Base-by-base conservation (phyloP, 2,888 invertebrate genomes). In the Cenopis cana region DNA sequence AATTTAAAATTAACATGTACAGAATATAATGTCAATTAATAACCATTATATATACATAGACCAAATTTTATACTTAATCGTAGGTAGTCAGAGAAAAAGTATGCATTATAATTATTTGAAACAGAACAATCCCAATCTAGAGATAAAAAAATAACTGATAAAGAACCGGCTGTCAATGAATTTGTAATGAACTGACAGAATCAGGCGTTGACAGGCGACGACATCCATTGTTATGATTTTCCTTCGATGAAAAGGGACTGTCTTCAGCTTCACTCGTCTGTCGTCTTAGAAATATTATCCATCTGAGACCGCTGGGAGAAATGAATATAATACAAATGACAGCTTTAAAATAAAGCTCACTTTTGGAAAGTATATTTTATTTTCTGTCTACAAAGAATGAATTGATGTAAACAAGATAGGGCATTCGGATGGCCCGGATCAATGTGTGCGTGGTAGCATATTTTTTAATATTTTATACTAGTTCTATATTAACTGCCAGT, bases 121-220 rank as follows among this genome's bases (percentile, higher is more conserved):
- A 41, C 11, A 55, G 49, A 56, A 36, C 20, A 24, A 29, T 69
- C 4, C 46, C 33, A 5, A 20, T 36, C 29, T 29, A 18, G n/a
- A 1, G 29, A 55, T 36, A 55, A 54, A 60, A 41, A 54, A 64
- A 69, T 29, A 57, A 60, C 20, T 50, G 38, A 61, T 61, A 46
- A 56, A 38, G 62, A 38, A 49, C 17, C 55, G 11, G 20, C 69
- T 73, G 70, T 72, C 75, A 68, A 57, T 72, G 73, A 81, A 78
- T 80, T 80, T 74, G 76, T 79, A 77, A 80, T 78, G 76, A 79
- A 77, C 78, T 79, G 76, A 78, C 74, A 72, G 77, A 78, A 81
- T 74, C 80, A 81, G 79, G 78, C 78, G 81, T 82, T 84, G 87
- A 86, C 85, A 87, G 85, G 84, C 85, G 83, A 83, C 85, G 85